These are phyloP conservation scores for Petrosia ficiformis DNA, from an alignment of 37 sponge, comb jelly and placozoan species.

Conservation along the genomic window DNA sequence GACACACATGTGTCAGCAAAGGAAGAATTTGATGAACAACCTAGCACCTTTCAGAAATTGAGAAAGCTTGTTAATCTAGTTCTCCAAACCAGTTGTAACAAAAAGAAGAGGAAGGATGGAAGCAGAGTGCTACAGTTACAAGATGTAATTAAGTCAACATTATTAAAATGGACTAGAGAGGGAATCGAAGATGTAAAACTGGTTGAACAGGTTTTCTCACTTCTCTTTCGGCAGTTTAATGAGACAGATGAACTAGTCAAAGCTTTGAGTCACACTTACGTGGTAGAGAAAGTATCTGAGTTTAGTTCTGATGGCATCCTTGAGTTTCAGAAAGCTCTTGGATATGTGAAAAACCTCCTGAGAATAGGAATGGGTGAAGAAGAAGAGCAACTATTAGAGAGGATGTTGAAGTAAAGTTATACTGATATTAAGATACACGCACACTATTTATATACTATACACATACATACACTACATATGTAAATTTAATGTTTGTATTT, in stretches of 20 bases:
- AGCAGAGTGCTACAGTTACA: conserved; percentile 8
- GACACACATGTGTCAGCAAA: neutral
- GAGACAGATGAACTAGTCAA: conserved; percentile 52
- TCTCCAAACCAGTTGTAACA: neutral
- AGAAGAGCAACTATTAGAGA: conserved; percentile 27
- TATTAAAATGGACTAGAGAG: conserved; percentile 65
- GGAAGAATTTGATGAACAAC: neutral
- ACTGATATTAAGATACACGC: neutral
- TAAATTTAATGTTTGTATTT: too few relatives aligned
- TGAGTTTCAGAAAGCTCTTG: conserved; percentile 63
- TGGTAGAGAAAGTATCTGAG: conserved; percentile 24
- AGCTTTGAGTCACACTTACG: conserved; percentile 69
- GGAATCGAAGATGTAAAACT: conserved; percentile 38
- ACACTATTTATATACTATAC: too few relatives aligned
- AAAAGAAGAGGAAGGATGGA: neutral
- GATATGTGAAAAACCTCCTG: conserved; percentile 32
- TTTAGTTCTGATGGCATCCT: conserved; percentile 21
- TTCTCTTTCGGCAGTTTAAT: conserved; percentile 86
- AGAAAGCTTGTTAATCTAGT: conserved; percentile 13
- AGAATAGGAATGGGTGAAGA: neutral
- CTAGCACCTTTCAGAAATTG: conserved; percentile 26
- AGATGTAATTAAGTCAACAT: conserved; percentile 43
- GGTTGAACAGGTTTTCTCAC: conserved; percentile 50
- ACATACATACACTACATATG: too few relatives aligned
- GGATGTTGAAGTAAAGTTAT: neutral